Conservation (phyloP, 2,113 vertebrate species). For the Dicaeum eximium region DNA sequence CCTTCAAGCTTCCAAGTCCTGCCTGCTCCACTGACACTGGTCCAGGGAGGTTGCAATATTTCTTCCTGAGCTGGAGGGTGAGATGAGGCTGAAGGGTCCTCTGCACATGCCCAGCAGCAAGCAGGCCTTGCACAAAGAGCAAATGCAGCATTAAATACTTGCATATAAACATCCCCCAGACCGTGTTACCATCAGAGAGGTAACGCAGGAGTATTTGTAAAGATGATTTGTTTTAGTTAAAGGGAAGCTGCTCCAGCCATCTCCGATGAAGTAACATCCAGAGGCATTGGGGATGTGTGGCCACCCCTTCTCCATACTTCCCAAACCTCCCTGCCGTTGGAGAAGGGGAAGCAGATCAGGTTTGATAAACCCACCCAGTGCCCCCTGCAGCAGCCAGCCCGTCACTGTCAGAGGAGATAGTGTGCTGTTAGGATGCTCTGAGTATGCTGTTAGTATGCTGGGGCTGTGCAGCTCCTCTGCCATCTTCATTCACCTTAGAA, state of each 20-base stretch:
- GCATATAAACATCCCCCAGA: not conserved
- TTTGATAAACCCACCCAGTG: not conserved
- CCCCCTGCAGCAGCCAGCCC: not conserved
- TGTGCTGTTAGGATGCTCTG: conserved; percentile 9
- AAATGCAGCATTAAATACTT: not conserved
- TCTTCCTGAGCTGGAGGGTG: not conserved
- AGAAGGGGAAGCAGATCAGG: not conserved
- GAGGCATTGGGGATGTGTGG: not conserved
- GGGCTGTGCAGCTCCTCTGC: conserved; percentile 40
- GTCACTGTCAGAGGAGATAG: not conserved
- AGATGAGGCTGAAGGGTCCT: not conserved
- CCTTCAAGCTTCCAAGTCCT: not conserved
- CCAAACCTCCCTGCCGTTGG: not conserved
- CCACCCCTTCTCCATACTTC: not conserved
- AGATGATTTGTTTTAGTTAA: not conserved
- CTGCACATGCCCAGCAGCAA: not conserved
- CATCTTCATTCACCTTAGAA: conserved; percentile 72
- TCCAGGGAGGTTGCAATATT: not conserved
- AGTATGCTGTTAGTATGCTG: conserved; percentile 36
- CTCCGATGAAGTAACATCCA: not conserved
- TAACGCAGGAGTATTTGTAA: accelerated
- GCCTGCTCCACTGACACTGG: not conserved
- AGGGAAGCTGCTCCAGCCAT: not conserved
- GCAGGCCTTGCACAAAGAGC: not conserved
- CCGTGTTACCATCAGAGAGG: not conserved